Percentiles rank a stretch among this genome's conserved stretches.
phyloP scores from a whole-genome alignment of 2,888 invertebrate species.

The Sphinx pinastri region DNA sequence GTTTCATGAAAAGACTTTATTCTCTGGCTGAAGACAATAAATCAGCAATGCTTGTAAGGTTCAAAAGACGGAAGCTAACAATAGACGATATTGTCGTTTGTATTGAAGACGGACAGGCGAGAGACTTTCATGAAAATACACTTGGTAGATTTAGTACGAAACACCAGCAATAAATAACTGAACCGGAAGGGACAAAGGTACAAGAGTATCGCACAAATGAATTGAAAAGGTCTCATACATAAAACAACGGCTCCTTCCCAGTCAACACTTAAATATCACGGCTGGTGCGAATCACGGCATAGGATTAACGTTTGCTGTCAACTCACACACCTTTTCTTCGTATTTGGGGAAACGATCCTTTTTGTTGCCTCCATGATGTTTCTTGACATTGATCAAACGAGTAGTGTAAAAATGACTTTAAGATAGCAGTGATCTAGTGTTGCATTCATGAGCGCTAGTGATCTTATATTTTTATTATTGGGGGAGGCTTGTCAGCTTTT shows the following conservation, averaged over 20 bases:
- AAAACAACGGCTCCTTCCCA: conserved; percentile 68
- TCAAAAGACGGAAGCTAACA: conserved; percentile 41
- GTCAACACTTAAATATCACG: conserved; percentile 63
- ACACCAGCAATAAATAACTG: conserved; percentile 80
- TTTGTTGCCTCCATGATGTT: background rate
- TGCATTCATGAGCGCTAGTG: no score
- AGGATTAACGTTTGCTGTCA: conserved; percentile 58
- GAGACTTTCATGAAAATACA: conserved; percentile 60
- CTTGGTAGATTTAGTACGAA: conserved; percentile 69
- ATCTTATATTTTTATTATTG: no score
- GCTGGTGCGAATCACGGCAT: conserved; percentile 60
- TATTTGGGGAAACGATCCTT: conserved; percentile 1
- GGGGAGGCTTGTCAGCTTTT: no score
- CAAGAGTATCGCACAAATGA: conserved; percentile 77
- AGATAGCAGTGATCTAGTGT: no score
- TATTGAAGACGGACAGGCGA: conserved; percentile 43
- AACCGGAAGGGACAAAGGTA: conserved; percentile 81
- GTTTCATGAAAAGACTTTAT: conserved; percentile 7
- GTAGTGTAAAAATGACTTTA: background rate
- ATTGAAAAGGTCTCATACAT: conserved; percentile 82
- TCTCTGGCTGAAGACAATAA: conserved; percentile 29
- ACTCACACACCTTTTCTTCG: conserved; percentile 15
- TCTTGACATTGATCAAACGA: background rate
- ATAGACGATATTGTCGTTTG: conserved; percentile 53
- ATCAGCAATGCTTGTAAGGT: conserved; percentile 41